Evolutionary conservation across 2,113 vertebrate species (phyloP).

Genomic region (Scolopax mira): DNA sequence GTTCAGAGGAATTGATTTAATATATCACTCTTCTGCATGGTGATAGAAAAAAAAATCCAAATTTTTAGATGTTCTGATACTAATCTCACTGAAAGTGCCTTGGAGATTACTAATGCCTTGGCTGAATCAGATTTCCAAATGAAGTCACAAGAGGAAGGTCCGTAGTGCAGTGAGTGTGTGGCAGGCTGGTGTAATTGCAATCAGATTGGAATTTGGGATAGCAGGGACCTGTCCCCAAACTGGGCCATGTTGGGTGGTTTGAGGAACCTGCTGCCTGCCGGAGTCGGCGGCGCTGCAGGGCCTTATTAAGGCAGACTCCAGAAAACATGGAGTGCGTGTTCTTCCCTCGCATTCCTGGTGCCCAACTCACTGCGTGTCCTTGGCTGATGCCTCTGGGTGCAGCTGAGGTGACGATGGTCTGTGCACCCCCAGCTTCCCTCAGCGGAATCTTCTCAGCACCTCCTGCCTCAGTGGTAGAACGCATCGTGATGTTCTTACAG

Average conservation of each 20-base stretch:
- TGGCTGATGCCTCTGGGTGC: background rate
- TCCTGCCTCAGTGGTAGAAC: background rate
- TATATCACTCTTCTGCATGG: background rate
- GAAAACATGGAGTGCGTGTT: background rate
- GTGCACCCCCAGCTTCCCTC: background rate
- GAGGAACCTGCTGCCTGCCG: background rate
- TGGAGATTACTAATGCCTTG: background rate
- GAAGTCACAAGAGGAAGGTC: background rate
- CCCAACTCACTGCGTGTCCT: background rate
- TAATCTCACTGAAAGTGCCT: background rate
- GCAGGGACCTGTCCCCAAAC: background rate
- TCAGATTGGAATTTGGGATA: constrained; percentile 1
- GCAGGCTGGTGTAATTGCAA: background rate
- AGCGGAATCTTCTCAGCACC: background rate
- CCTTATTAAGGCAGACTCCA: background rate
- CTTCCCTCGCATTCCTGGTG: background rate
- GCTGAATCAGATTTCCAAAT: background rate
- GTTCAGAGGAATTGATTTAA: background rate
- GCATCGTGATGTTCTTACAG: background rate
- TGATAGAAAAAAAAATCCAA: background rate
- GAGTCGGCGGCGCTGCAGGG: background rate
- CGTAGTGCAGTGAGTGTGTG: background rate
- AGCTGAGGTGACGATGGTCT: background rate
- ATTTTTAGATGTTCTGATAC: background rate
- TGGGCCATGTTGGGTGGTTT: background rate